Evolutionary conservation across 2,888 invertebrate genomes (phyloP).

Genomic region (Lordiphosa andalusiaca): DNA sequence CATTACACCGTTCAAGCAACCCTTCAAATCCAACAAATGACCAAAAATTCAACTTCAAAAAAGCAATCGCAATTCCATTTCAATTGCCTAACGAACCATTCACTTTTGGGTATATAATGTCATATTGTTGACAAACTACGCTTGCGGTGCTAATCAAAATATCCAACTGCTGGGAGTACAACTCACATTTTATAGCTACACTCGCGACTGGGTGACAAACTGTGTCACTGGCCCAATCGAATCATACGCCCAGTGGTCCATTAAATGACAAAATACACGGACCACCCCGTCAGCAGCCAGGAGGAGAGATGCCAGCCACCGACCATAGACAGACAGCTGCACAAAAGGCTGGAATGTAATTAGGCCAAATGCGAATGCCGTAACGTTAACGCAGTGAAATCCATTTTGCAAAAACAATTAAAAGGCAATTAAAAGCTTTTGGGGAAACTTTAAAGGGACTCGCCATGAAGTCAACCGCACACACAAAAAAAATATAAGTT

Average conservation of each 20-base stretch:
- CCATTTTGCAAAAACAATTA: conserved; percentile 71
- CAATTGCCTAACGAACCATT: conserved; percentile 67
- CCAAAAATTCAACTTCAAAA: conserved; percentile 19
- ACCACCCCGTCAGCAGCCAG: conserved; percentile 1
- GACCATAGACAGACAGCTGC: conserved; percentile 1
- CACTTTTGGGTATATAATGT: conserved; percentile 38
- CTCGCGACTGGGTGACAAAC: conserved; percentile 32
- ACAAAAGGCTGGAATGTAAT: conserved; percentile 62
- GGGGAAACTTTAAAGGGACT: conserved; percentile 44
- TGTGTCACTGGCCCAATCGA: conserved; percentile 75
- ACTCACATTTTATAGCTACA: conserved; percentile 16
- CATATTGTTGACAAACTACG: conserved; percentile 49
- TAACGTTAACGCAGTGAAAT: conserved; percentile 38
- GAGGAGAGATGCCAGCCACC: conserved; percentile 9
- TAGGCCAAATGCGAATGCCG: conserved; percentile 63
- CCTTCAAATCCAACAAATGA: too few relatives aligned
- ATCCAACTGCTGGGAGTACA: conserved; percentile 45
- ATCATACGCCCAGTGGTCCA: conserved; percentile 79
- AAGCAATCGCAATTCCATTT: conserved; percentile 59
- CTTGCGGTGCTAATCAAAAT: conserved; percentile 71
- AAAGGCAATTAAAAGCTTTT: conserved; percentile 71
- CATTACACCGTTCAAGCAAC: too few relatives aligned
- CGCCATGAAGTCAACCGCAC: conserved; percentile 38
- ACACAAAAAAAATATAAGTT: conserved; percentile 28
- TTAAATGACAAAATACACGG: conserved; percentile 74